These are phyloP conservation scores for Cassiopea andromeda DNA, from an alignment of 30 jellyfish, hydroid and myxozoan species.

Conservation along the genomic window DNA sequence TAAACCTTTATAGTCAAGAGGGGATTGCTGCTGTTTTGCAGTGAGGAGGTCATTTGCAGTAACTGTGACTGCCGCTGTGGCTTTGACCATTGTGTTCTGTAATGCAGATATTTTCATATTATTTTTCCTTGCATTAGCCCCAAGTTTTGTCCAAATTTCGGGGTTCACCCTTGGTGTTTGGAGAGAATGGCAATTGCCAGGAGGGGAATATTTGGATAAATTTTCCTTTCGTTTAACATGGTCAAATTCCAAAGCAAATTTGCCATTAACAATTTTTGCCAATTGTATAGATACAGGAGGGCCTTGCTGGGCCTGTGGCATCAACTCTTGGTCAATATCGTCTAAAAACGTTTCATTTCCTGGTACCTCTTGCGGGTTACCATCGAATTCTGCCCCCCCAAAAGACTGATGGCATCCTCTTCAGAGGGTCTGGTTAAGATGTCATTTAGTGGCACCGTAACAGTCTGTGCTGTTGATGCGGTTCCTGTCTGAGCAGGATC, in stretches of 20 bases:
- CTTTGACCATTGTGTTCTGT: slow-evolving; percentile 18
- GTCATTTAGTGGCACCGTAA: not conserved
- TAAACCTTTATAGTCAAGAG: no score
- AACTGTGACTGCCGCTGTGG: slow-evolving; percentile 18
- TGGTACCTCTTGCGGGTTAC: no score
- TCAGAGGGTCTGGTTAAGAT: slow-evolving; percentile 22
- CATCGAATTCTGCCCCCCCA: not conserved
- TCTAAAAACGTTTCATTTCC: no score
- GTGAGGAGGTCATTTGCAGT: not conserved
- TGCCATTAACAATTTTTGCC: slow-evolving; percentile 26
- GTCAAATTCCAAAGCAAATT: slow-evolving; percentile 48
- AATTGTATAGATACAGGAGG: slow-evolving; percentile 29
- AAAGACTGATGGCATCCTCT: slow-evolving; percentile 26
- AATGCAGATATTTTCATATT: slow-evolving; percentile 6
- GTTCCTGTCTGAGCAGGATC: not conserved
- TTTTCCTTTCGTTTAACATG: slow-evolving; percentile 11
- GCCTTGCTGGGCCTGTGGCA: slow-evolving; percentile 20
- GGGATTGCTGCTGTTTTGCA: not conserved
- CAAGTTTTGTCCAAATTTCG: slow-evolving; percentile 51
- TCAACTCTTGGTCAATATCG: slow-evolving; percentile 2
- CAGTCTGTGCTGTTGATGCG: not conserved
- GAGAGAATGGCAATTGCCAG: slow-evolving; percentile 39
- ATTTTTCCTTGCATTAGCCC: slow-evolving; percentile 21
- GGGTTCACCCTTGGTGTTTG: slow-evolving; percentile 43
- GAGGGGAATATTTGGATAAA: slow-evolving; percentile 2